Evolutionary conservation across 2,888 invertebrate species (phyloP), one percentile per base, ranked within the genome.

Genomic region (Oxystoma pomonae): DNA sequence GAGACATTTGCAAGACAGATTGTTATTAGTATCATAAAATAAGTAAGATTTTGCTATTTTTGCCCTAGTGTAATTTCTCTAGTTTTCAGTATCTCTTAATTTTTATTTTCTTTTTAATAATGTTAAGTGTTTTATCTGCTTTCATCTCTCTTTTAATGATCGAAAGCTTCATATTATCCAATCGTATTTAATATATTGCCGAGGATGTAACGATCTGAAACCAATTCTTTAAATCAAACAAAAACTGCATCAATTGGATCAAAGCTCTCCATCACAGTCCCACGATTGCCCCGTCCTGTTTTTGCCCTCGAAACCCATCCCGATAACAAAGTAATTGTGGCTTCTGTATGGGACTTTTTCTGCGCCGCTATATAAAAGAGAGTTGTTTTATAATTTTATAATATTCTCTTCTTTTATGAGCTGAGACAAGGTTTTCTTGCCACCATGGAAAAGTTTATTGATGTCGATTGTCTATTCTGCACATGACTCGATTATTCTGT

Each of bases 401-500:
- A 35, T 35, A 35, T 35, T 35, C 12, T 3, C 35, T 35, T 35
- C 5, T 35, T 35, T 35, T 35, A 35, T 35, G 12, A n/a, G n/a
- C n/a, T n/a, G n/a, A 35, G 35, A 35, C 35, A 12, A 35, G 3
- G 5, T 35, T 53, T 53, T 53, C 18, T 18, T 57, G 7, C 19
- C 20, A 20, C 57, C 16, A 20, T 51, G 53, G 53, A 62, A 58
- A 22, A 19, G 9, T 16, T 5, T 65, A 63, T 68, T 65, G 68
- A 64, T 67, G 64, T 65, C 69, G 64, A 76, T 77, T 76, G 74
- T 69, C 74, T 75, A 78, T 78, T 78, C 78, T 67, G 70, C 70
- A 74, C 78, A 76, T 77, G 77, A 72, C 73, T 76, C 73, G 76
- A 76, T 76, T 77, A 76, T 77, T 75, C 76, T 77, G 78, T 78